Evolutionary conservation across 2,797 vertebrate species (phyloP).

Genomic region (Hydrolagus colliei): DNA sequence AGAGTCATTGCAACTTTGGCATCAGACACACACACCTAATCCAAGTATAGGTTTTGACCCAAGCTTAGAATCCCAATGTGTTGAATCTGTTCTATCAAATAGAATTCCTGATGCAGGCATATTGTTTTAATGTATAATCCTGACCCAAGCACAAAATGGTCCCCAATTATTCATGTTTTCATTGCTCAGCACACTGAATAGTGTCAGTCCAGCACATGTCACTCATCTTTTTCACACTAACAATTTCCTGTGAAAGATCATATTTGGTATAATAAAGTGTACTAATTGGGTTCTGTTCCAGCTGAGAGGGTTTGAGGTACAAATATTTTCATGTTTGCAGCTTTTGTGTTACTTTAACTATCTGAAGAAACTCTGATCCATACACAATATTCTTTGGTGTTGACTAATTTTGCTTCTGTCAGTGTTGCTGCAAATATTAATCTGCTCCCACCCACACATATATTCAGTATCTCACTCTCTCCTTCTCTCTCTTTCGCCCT

Average conservation of each 20-base stretch:
- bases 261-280: conserved; percentile 27
- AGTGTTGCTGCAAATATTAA: not conserved
- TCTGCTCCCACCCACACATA: too few species aligned
- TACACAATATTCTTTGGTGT: not conserved
- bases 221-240: conserved; percentile 17
- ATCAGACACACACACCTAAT: not conserved
- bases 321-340: not conserved
- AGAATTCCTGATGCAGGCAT: conserved; percentile 29
- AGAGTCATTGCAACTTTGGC: not conserved
- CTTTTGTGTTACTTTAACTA: too few species aligned
- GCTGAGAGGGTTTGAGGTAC: too few species aligned
- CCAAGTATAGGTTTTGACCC: not conserved
- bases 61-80: not conserved
- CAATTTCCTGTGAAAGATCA: conserved; percentile 28
- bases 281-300: conserved; percentile 24
- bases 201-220: conserved; percentile 26
- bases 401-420: not conserved
- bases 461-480: too few species aligned
- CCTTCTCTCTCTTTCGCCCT: too few species aligned
- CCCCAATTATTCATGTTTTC: conserved; percentile 30
- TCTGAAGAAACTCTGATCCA: not conserved
- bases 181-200: conserved; percentile 24
- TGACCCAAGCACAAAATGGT: conserved; percentile 29
- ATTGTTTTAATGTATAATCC: conserved; percentile 21
- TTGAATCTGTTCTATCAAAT: not conserved